A percentile compares a stretch with the other conserved stretches of the same genome.
phyloP scores from a whole-genome alignment of 2,888 invertebrate genomes.

The Neuroscelio doddi region DNA sequence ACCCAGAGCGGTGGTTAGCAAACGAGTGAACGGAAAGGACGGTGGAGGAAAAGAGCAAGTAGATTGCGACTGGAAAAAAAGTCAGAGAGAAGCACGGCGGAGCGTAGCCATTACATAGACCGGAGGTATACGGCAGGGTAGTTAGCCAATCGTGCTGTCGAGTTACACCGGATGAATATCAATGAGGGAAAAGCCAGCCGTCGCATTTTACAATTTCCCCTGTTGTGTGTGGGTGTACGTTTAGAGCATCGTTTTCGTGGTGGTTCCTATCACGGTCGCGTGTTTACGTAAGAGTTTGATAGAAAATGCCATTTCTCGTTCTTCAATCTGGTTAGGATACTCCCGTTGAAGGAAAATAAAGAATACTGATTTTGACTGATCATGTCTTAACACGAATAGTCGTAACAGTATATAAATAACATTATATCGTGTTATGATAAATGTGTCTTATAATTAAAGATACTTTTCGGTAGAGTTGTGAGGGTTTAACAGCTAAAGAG shows the following conservation, averaged over 20 bases:
- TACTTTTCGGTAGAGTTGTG: no score
- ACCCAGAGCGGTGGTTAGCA: constrained; percentile 58
- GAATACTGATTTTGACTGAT: neutral
- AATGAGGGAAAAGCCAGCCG: constrained; percentile 64
- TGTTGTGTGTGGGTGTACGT: constrained; percentile 38
- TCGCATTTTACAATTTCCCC: constrained; percentile 63
- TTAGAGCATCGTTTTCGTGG: constrained; percentile 13
- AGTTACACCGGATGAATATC: constrained; percentile 67
- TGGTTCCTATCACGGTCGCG: constrained; percentile 35
- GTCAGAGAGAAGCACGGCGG: constrained; percentile 41
- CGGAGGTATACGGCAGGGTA: constrained; percentile 57
- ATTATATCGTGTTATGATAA: no score
- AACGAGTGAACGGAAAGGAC: constrained; percentile 35
- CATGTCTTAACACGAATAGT: no score
- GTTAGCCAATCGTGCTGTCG: constrained; percentile 68
- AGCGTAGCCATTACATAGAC: constrained; percentile 43
- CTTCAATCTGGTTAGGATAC: constrained; percentile 45
- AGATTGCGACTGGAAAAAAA: constrained; percentile 36
- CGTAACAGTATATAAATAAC: no score
- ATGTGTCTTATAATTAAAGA: no score
- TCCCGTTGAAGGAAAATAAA: constrained; percentile 5
- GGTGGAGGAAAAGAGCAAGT: constrained; percentile 19
- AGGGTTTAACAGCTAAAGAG: no score
- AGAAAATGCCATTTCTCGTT: constrained; percentile 53
- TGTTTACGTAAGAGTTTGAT: constrained; percentile 56